Base-by-base conservation (phyloP, 2,888 invertebrate genomes). In the Rhabditoides inermis region DNA sequence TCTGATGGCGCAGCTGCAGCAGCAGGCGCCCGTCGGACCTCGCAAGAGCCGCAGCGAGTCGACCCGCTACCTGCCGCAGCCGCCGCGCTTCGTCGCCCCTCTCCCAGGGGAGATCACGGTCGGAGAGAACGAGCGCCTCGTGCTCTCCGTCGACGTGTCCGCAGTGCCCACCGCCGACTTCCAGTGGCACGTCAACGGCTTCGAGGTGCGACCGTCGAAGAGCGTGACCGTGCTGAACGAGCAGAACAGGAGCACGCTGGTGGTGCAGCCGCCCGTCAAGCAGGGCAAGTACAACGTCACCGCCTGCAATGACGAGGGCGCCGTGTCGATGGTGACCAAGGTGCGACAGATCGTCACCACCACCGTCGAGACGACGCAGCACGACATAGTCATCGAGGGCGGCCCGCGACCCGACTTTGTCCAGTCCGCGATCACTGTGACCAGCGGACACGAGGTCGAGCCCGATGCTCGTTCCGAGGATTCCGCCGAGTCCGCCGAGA, bases 101-200 rank as follows among this genome's bases (percentile, higher is more conserved):
- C 41, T 51, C 3, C 51, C 51, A 7, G 32, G 42, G 6, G 60
- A 66, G 42, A 53, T 65, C 6, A 28, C 53, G 3, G 37, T 60
- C 15, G 32, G 30, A 7, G 50, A 58, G 18, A 60, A 70, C 42
- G 71, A 74, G 46, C 59, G 58, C 37, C 58, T 74, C 5, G 66
- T 71, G 2, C 53, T 74, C 25, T 64, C 63, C 2, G 72, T 67
- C 6, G 70, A 70, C 52, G 70, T 70, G 7, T 55, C 58, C 20
- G 69, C 75, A 1, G 53, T 64, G 26, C 75, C 75, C 26, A 62
- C 70, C 27, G 72, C 75, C 5, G 69, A 72, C 22, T 63, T 81
- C 56, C 75, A 73, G 18, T 81, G 81, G 81, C 77, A 75, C 58
- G 76, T 79, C 22, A 79, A 81, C 51, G 79, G 79, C 15, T 75